phyloP scores from a whole-genome alignment of 2,113 vertebrate species.

The Ascaphus truei region DNA sequence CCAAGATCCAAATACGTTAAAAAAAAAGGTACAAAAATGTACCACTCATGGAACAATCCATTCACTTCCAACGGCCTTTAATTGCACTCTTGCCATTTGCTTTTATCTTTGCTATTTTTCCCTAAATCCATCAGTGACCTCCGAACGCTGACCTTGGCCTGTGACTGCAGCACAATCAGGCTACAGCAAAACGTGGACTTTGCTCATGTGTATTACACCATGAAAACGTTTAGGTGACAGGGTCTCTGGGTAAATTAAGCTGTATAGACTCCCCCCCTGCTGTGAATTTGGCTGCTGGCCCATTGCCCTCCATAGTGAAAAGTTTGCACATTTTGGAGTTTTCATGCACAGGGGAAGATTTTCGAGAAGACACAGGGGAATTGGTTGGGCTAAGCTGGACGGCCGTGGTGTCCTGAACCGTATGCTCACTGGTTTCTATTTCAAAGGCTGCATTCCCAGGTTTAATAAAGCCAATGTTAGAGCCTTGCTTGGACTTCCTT shows the following conservation, averaged over 20 bases:
- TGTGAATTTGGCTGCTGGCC: constrained; percentile 46
- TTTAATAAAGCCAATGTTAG: constrained; percentile 67
- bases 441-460: constrained; percentile 79
- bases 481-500: constrained; percentile 50
- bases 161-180: not conserved
- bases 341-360: constrained; percentile 64
- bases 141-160: not conserved
- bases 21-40: too few relatives aligned
- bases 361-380: constrained; percentile 73
- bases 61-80: not conserved
- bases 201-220: not conserved
- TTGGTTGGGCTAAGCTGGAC: constrained; percentile 88
- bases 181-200: not conserved
- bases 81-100: not conserved
- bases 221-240: constrained; percentile 13
- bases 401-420: constrained; percentile 86
- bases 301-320: constrained; percentile 59
- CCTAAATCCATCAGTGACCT: not conserved
- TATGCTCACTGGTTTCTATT: constrained; percentile 92
- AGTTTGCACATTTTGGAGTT: constrained; percentile 49
- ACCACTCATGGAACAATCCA: not conserved
- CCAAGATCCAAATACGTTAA: not conserved
- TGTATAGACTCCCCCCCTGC: constrained; percentile 47
- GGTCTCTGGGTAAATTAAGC: constrained; percentile 65
- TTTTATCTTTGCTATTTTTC: not conserved